phyloP scores from a whole-genome alignment of 1,140 invertebrate genomes.

The Drosophila subpulchrella region DNA sequence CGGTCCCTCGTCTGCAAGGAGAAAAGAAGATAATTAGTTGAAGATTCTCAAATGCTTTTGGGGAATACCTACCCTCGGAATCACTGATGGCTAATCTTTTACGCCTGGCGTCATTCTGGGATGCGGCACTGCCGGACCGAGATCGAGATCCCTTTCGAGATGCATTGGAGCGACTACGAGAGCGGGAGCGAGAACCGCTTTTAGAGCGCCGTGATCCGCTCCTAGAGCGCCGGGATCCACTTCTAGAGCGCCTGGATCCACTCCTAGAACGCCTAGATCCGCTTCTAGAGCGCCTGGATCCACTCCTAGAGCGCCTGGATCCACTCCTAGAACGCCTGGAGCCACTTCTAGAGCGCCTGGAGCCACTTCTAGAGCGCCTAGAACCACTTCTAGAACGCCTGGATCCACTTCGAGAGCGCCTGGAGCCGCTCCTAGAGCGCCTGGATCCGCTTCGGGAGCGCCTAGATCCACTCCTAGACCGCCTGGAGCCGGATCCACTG shows the following conservation, averaged over 20 bases:
- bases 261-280: conserved; percentile 75
- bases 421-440: conserved; percentile 40
- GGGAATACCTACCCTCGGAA: conserved; percentile 84
- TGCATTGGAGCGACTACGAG: conserved; percentile 61
- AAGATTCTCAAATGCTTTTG: too few species aligned
- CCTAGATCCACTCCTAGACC: conserved; percentile 80
- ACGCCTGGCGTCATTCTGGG: conserved; percentile 36
- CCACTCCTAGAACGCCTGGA: conserved; percentile 83
- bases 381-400: conserved; percentile 81
- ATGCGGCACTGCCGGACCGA: conserved; percentile 69
- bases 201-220: conserved; percentile 81
- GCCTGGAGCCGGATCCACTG: conserved; percentile 83
- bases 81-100: conserved; percentile 86
- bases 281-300: conserved; percentile 44
- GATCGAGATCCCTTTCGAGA: conserved; percentile 64
- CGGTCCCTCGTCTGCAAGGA: conserved; percentile 54
- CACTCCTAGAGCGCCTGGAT: conserved; percentile 75
- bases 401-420: conserved; percentile 79
- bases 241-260: conserved; percentile 73
- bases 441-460: conserved; percentile 74
- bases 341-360: conserved; percentile 80
- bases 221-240: conserved; percentile 79
- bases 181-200: conserved; percentile 65
- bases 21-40: not conserved
- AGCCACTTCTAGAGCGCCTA: conserved; percentile 67